Evolutionary conservation across 1,140 invertebrate species (phyloP).

Genomic region (Heliconius melpomene): DNA sequence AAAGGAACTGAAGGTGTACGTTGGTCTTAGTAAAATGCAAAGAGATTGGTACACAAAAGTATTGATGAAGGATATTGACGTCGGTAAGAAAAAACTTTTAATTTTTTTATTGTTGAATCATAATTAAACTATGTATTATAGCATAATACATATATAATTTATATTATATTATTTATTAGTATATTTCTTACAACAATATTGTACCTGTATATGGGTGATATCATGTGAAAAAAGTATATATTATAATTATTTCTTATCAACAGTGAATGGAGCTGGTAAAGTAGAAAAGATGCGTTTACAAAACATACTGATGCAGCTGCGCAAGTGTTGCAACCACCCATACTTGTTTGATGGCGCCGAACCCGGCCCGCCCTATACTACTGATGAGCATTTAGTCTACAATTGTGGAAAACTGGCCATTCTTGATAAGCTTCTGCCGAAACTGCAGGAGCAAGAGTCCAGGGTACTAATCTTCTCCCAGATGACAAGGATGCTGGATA

Average conservation of each 20-base stretch:
- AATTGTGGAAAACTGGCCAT: slow-evolving; percentile 99
- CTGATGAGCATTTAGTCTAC: slow-evolving; percentile 97
- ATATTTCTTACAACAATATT: no score
- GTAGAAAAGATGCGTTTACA: slow-evolving; percentile 98
- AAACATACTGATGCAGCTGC: slow-evolving; percentile 99
- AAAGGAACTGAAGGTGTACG: slow-evolving; percentile 97
- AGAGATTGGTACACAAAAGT: slow-evolving; percentile 99
- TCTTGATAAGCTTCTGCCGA: slow-evolving; percentile 96
- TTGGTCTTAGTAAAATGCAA: slow-evolving; percentile 99
- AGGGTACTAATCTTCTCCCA: slow-evolving; percentile 98
- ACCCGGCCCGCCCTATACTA: slow-evolving; percentile 99
- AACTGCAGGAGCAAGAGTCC: slow-evolving; percentile 95
- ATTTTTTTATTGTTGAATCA: neutral
- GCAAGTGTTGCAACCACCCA: slow-evolving; percentile 99
- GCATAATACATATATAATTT: no score
- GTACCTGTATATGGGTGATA: no score
- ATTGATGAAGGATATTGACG: slow-evolving; percentile 99
- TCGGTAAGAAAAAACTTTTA: slow-evolving; percentile 77
- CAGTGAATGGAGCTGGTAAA: slow-evolving; percentile 97
- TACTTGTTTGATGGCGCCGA: slow-evolving; percentile 99
- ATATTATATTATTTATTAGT: no score
- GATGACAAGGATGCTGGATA: slow-evolving; percentile 99
- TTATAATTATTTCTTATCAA: slow-evolving; percentile 23
- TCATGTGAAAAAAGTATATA: neutral
- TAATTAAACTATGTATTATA: no score